Conservation (phyloP, 1,140 invertebrate species). For the Euura lappo region DNA sequence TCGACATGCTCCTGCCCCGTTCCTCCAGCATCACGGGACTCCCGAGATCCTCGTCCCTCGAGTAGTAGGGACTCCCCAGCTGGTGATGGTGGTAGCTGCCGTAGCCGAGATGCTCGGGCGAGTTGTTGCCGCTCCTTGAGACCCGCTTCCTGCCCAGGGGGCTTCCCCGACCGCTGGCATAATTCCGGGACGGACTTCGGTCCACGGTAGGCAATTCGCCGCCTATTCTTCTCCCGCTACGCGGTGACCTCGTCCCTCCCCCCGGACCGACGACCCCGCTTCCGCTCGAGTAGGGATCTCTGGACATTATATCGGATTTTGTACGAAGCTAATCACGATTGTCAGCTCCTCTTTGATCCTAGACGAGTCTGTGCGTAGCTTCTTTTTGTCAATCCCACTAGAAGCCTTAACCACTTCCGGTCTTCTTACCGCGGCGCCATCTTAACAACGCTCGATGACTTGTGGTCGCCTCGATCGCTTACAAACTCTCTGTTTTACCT, state of each 20-base stretch:
- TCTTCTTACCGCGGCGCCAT: neutral
- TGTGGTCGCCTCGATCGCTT: conserved; percentile 21
- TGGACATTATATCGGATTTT: conserved; percentile 63
- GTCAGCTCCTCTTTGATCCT: no score
- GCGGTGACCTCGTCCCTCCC: conserved; percentile 67
- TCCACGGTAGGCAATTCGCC: conserved; percentile 82
- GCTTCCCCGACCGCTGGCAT: conserved; percentile 68
- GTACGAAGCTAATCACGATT: no score
- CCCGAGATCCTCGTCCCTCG: conserved; percentile 74
- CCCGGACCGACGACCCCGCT: conserved; percentile 60
- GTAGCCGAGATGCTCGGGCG: conserved; percentile 63
- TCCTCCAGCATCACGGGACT: conserved; percentile 73
- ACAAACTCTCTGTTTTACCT: conserved; percentile 1
- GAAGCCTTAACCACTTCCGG: neutral
- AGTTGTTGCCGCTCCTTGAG: conserved; percentile 66
- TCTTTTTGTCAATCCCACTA: no score
- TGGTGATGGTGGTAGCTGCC: conserved; percentile 65
- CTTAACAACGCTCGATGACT: neutral
- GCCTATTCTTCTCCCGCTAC: conserved; percentile 67
- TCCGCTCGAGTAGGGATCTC: conserved; percentile 71
- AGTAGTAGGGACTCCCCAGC: conserved; percentile 72
- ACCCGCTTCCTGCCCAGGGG: conserved; percentile 64
- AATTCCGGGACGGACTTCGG: conserved; percentile 79
- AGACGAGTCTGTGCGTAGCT: no score
- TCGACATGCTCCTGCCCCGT: conserved; percentile 66